Evolutionary conservation across 2,797 vertebrate species (phyloP), one percentile per base, ranked within the genome.

Genomic region (Lemur catta): DNA sequence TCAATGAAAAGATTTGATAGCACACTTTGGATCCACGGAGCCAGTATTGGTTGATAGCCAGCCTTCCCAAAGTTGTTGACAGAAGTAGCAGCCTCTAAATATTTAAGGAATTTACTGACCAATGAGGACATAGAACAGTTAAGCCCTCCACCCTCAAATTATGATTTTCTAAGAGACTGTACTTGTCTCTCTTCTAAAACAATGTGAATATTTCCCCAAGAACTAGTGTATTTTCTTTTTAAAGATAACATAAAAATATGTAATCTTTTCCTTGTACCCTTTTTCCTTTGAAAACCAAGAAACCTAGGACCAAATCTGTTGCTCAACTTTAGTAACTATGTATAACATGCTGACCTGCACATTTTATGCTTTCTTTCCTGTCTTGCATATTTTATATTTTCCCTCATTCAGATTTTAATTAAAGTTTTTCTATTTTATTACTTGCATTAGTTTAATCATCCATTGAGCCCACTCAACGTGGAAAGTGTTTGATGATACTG

Each of bases 241-340:
- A 30, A 52, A 59, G 33, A 90, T 41, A 30, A 61, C 30, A 7
- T 46, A 67, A 85, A 82, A 76, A 76, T 50, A 74, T 28, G 6
- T 69, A 17, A 85, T 28, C 5, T 50, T 81, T 81, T 57, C 52
- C 24, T 48, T 59, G 2, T 86, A 48, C 20, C n/a, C 1, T 13
- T 38, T 81, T 76, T 61, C 80, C 80, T 93, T 52, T 61, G 76
- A 90, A 82, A 86, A 82, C 22, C 61, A 91, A 55, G 81, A 91
- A 96, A 13, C 52, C n/a, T 65, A 35, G 71, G 81, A 76, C 7
- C 9, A 91, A 85, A 35, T 87, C 61, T 78, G 6, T 20, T n/a
- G 18, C 14, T 67, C 55, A 50, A 24, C 10, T 82, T 82, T 11
- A 91, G 50, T 48, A 89, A 67, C 28, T 46, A 26, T 14, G 50